Base-by-base conservation (phyloP, 2,113 vertebrate genomes). In the Buteo buteo region DNA sequence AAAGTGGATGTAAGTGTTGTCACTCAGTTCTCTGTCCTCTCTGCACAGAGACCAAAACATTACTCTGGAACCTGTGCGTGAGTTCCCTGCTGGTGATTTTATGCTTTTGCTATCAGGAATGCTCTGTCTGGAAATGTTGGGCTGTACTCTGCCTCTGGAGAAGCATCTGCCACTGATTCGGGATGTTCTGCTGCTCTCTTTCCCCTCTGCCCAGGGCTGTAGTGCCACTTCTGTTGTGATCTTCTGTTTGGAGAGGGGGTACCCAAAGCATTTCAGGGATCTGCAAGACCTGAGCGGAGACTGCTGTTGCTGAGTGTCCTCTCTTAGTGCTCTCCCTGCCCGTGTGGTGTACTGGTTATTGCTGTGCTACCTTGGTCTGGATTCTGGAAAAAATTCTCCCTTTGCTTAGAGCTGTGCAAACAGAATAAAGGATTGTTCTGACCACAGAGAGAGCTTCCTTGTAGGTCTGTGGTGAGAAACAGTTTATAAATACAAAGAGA, bases 281-380 rank as follows among this genome's bases (percentile, higher is more conserved):
- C 10, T 18, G 0, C 38, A 14, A 31, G 52, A 4, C 8, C 72
- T 4, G 58, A 45, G 71, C 20, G 31, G 64, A 2, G 1, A 0
- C 28, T 32, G 50, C 65, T 79, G 45, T 13, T 38, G 5, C 40
- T 0, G 16, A 8, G 29, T 0, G 4, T 28, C 17, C 72, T 45
- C 47, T 4, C 14, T 3, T 0, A 3, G 21, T 0, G 15, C 58
- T 13, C 12, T 25, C 47, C 38, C 55, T 11, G 50, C 49, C 65
- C 6, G 0, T 11, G 50, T 3, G 9, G 5, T 55, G 34, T 17
- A 2, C 22, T 22, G 26, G 18, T 5, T 7, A 8, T 2, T 16
- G 0, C 76, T 13, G 13, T 10, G 20, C 74, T 22, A 15, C 84
- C 89, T 76, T 3, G 3, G 5, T 34, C 61, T 6, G 50, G 7